Evolutionary conservation across 1,140 invertebrate species (phyloP).

Genomic region (Lasioglossum albipes): DNA sequence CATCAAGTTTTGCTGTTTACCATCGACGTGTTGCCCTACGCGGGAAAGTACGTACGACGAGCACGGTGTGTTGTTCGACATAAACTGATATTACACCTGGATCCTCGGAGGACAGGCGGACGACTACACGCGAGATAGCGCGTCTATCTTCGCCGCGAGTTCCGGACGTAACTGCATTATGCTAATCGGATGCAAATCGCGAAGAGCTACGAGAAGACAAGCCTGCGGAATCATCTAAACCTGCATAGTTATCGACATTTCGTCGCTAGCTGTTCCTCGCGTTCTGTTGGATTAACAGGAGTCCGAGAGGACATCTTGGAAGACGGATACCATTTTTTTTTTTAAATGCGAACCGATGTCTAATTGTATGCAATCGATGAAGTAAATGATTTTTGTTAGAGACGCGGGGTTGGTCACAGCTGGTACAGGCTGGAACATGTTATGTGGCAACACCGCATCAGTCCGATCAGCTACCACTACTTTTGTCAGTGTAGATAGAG

Average conservation of each 20-base stretch:
- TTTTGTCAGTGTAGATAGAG: too few relatives aligned
- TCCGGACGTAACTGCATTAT: constrained; percentile 63
- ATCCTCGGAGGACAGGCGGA: constrained; percentile 35
- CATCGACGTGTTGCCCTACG: background rate
- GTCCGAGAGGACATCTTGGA: background rate
- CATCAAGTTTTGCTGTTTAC: background rate
- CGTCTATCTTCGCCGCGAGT: constrained; percentile 37
- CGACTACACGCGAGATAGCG: constrained; percentile 44
- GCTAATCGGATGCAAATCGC: constrained; percentile 72
- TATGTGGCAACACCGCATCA: too few relatives aligned
- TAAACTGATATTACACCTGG: constrained; percentile 37
- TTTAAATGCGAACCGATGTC: too few relatives aligned
- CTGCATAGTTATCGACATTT: constrained; percentile 36
- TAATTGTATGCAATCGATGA: too few relatives aligned
- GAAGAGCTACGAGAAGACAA: constrained; percentile 49
- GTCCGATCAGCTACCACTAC: too few relatives aligned
- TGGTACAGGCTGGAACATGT: too few relatives aligned
- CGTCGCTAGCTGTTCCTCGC: background rate
- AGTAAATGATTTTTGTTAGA: too few relatives aligned
- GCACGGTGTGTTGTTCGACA: background rate
- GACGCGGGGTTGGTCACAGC: too few relatives aligned
- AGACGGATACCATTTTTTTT: too few relatives aligned
- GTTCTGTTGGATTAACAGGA: background rate
- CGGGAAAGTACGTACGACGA: too few relatives aligned
- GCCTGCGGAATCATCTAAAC: constrained; percentile 26